Conservation (phyloP, 1,140 invertebrate species). For the Drosophila prosaltans region DNA sequence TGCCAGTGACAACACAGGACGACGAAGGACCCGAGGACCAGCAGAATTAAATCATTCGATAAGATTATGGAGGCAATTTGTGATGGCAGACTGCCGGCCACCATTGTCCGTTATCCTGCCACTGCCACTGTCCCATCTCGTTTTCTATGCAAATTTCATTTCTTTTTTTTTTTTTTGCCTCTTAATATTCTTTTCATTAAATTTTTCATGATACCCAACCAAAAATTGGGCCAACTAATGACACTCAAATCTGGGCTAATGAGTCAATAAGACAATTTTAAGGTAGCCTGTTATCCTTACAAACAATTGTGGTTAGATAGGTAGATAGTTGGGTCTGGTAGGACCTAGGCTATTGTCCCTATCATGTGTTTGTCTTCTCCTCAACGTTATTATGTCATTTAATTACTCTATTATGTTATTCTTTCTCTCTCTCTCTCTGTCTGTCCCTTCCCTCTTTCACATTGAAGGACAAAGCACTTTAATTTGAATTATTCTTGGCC, state of each 20-base stretch:
- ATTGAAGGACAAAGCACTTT: conserved; percentile 15
- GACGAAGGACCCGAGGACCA: conserved; percentile 34
- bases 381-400: conserved; percentile 65
- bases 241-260: conserved; percentile 71
- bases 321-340: not conserved
- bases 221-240: conserved; percentile 55
- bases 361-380: conserved; percentile 16
- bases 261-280: conserved; percentile 76
- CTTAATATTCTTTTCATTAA: conserved; percentile 69
- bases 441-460: not conserved
- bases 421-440: conserved; percentile 14
- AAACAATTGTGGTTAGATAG: not conserved
- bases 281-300: conserved; percentile 14
- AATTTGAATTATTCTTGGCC: conserved; percentile 26
- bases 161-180: conserved; percentile 1
- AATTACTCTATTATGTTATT: conserved; percentile 76
- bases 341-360: not conserved
- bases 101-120: conserved; percentile 38
- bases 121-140: not conserved
- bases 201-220: conserved; percentile 41
- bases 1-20: conserved; percentile 27
- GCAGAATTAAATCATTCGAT: conserved; percentile 78
- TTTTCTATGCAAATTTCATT: conserved; percentile 68
- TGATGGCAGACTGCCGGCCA: conserved; percentile 8
- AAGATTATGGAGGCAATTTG: conserved; percentile 72